Evolutionary conservation across 2,113 vertebrate species (phyloP).

Genomic region (Hippocampus comes): DNA sequence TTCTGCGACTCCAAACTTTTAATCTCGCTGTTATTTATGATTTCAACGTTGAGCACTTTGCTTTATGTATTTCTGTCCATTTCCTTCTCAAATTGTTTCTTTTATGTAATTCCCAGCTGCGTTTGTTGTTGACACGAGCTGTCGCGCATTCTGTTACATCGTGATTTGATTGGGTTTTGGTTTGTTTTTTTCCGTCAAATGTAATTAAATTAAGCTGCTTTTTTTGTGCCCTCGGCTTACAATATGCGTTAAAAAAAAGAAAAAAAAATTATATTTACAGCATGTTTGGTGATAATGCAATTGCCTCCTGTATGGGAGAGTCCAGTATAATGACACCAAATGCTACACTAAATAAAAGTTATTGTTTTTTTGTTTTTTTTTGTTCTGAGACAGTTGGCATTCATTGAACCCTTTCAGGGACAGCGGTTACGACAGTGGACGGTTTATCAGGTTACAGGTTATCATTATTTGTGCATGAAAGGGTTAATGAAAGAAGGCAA

Average conservation of each 20-base stretch:
- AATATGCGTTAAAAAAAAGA: neutral
- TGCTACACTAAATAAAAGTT: neutral
- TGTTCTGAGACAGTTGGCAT: neutral
- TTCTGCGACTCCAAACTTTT: neutral
- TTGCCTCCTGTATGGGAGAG: neutral
- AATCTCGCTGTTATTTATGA: neutral
- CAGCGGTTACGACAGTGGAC: no score
- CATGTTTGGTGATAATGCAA: neutral
- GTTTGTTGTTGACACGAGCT: constrained; percentile 6
- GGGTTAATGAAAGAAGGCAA: neutral
- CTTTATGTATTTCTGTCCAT: neutral
- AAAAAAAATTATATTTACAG: neutral
- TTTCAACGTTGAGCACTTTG: neutral
- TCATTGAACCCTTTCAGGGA: no score
- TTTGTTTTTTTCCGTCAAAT: neutral
- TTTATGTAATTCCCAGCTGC: neutral
- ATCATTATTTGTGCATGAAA: no score
- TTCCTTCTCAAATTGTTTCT: neutral
- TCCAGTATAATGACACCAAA: neutral
- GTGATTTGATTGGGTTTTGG: neutral
- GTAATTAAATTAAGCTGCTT: neutral
- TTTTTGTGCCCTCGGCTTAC: neutral
- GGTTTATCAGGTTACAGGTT: no score
- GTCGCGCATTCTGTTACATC: constrained; percentile 3
- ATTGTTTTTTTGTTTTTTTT: neutral